Base-by-base conservation (phyloP, 2,113 vertebrate genomes). In the Alethe diademata region DNA sequence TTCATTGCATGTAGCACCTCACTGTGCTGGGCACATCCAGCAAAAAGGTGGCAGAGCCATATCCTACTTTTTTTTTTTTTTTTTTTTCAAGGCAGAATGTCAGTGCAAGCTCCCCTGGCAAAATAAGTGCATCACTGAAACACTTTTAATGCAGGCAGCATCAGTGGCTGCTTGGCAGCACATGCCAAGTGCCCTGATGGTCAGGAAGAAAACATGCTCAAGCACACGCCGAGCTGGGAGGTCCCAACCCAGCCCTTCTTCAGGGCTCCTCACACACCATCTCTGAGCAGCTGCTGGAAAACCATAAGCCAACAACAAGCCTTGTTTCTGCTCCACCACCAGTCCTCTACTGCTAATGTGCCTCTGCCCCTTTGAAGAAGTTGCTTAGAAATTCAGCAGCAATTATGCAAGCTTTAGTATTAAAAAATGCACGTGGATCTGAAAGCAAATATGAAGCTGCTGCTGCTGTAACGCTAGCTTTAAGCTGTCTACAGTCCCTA, bases 341-440 rank as follows among this genome's bases (percentile, higher is more conserved):
- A 26, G 48, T 58, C 6, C 40, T 91, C 70, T 48, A 15, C 64
- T 36, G 47, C 75, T 91, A 8, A 14, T 9, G 28, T 20, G 61
- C 69, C 71, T 67, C 84, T 73, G 89, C 43, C 90, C 67, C 78
- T 97, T 75, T 88, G 81, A 92, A 86, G 92, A 64, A 94, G 78
- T 94, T 83, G 74, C 92, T 97, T 93, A 87, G 88, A 90, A 80
- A 81, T 95, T 93, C 94, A 88, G 83, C 91, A 80, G 90, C 71
- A 97, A 97, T 95, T 92, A 88, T 97, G 92, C 67, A 82, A 85
- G 93, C 93, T 95, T 94, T 91, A 95, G 95, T 94, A 95, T 97
- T 97, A 93, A 97, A 97, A 51, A 95, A 97, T 96, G 95, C 96
- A 96, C 33, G 15, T 82, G 66, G 76, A 75, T 94, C 90, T 88